Conservation (phyloP, 2,888 invertebrate species). For the Drosophila nr. perissopoda region DNA sequence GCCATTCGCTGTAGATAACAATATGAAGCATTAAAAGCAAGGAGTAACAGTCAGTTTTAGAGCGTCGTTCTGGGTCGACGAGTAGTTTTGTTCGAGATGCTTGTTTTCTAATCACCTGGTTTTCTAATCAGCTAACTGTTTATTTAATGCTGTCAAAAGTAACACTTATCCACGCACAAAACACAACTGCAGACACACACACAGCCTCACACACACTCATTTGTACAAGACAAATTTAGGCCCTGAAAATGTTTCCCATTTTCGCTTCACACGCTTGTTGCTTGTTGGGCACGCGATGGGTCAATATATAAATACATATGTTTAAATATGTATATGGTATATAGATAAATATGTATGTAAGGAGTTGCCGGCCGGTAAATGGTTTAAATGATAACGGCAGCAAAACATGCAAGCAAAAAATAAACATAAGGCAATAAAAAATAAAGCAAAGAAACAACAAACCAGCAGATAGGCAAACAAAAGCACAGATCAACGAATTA, state of each 20-base stretch:
- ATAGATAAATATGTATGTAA: neutral
- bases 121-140: constrained; percentile 61
- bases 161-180: constrained; percentile 55
- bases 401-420: constrained; percentile 63
- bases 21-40: constrained; percentile 6
- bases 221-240: constrained; percentile 18
- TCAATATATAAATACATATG: neutral
- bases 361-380: constrained; percentile 72
- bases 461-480: constrained; percentile 24
- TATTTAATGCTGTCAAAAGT: constrained; percentile 69
- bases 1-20: constrained; percentile 45
- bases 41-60: neutral
- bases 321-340: neutral
- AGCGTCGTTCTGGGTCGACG: constrained; percentile 5
- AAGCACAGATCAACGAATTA: constrained; percentile 25
- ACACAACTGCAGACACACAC: constrained; percentile 1
- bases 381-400: constrained; percentile 69
- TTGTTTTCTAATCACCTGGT: constrained; percentile 52
- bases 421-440: constrained; percentile 67
- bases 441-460: constrained; percentile 36
- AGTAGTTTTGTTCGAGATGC: constrained; percentile 20
- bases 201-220: constrained; percentile 8
- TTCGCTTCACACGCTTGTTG: constrained; percentile 44
- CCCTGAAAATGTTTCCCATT: constrained; percentile 25
- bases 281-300: constrained; percentile 61